Base-by-base conservation (phyloP, 92 coral and sea anemone genomes). In the Meandrina meandrites region DNA sequence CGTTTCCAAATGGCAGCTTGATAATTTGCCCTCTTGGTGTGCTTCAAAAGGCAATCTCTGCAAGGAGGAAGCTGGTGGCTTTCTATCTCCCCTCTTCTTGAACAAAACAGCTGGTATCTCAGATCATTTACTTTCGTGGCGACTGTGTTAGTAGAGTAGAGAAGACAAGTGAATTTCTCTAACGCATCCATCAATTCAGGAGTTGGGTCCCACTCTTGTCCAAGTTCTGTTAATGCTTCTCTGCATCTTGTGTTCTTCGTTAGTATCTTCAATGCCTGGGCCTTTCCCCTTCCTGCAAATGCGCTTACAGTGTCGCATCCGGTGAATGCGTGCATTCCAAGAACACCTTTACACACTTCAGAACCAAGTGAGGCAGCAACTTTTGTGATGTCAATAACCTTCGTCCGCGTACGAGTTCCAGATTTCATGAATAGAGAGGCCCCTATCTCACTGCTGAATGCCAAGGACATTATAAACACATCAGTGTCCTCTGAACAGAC, bases 401-500 rank as follows among this genome's bases (percentile, higher is more conserved):
- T 84, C 32, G 84, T 85, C 27, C 90, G 73, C 11, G 91, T 91
- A n/a, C 75, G 54, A 45, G 90, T 51, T 37, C 86, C 86, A 60
- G 67, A 73, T 76, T 88, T 72, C 81, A 34, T 35, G 62, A 81
- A 88, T 48, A 88, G 73, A 11, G 81, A 66, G 37, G 86, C 90
- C 53, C 68, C 74, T 70, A 62, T 88, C 36, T 72, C 35, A n/a
- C 50, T 42, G 53, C 27, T 16, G 67, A 87, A 88, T 34, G 90
- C 86, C 28, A 80, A 34, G 36, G 76, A 68, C 80, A 88, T n/a
- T 31, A 75, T 88, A 35, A 88, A 88, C 34, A 88, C 90, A 69
- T 81, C 86, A 69, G 90, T 87, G 85, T 87, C 81, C 81, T 87
- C 90, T 36, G 90, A 56, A 70, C 31, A 50, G 82, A 89, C n/a